Base-by-base conservation (phyloP, 2,113 vertebrate species). In the Leucopternis melanops region DNA sequence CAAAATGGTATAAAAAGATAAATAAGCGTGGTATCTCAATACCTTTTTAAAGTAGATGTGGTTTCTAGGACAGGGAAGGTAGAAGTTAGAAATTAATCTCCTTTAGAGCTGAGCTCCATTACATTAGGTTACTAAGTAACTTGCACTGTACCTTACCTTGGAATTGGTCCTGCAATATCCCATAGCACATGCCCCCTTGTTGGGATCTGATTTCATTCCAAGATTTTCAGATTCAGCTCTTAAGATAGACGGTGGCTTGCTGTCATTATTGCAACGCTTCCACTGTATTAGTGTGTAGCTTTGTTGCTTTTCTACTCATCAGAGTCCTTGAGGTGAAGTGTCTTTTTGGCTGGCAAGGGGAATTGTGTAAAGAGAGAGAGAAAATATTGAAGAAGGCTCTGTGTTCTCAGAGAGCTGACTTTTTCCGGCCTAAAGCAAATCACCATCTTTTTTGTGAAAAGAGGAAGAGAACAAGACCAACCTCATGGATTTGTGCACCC, bases 241-340 rank as follows among this genome's bases (percentile, higher is more conserved):
- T 29, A 32, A 44, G 42, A 32, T 7, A 58, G 55, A 19, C 0
- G 1, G 0, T 61, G 57, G 66, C n/a, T 62, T 8, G 0, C 36
- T 61, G 13, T 36, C 19, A 2, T 62, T 45, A 36, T 2, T 74
- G 34, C 22, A 63, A 21, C 71, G 50, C 44, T 81, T 36, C 67
- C 2, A 3, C 29, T 52, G 0, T 27, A 11, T 47, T 32, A 50
- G 65, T 10, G 20, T 0, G 0, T 45, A 13, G 62, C 21, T 86
- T 44, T 65, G 47, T 52, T 72, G 19, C 18, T 86, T 81, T 88
- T 32, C 45, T 55, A 4, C 44, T 70, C 16, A 6, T 54, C 36
- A 7, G 40, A 65, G 55, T 69, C 59, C 32, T 34, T 58, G 58
- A 50, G 45, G 36, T 49, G 13, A 75, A 73, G 20, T 22, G 36